Evolutionary conservation across 2,888 invertebrate genomes (phyloP), one percentile per base, ranked within the genome.

Genomic region (Cheilosia pagana): DNA sequence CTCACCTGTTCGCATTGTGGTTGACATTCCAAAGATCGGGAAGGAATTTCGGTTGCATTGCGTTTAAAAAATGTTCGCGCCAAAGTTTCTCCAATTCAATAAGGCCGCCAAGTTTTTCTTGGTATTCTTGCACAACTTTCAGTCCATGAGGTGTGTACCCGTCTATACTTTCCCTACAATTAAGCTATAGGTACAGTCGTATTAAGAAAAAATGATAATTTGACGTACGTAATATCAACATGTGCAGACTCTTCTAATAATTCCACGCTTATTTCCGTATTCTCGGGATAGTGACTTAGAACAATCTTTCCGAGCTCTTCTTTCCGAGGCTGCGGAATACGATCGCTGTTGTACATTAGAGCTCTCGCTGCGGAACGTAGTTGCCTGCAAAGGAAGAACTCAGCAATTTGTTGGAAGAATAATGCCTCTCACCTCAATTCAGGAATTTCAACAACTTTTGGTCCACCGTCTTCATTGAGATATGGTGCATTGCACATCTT

Each of bases 11-110:
- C 87, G 94, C 94, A 89, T 94, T 95, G 90, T 96, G 95, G 87
- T 93, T 94, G 23, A 96, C 92, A 28, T 96, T 96, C 97, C 97
- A 97, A 63, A 95, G 91, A 1, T 93, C 91, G 0, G 97, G 97
- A 90, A 97, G 92, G 91, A 92, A 93, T 83, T 93, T 91, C 0
- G 97, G 97, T 63, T 93, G 90, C 96, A 97, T 96, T 1, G 93
- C 93, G 0, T 92, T 89, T 2, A 97, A 89, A 90, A 97, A 97
- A 90, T 96, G 95, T 87, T 95, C 92, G 10, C 97, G 92, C 96
- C 97, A 97, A 78, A 94, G 88, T 88, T 93, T 93, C 89, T 97
- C 96, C 65, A 97, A 92, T 55, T 93, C 92, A 2, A 95, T 91
- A 16, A 97, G 91, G 0, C 95, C 95, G 1, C 93, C 94, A 65